Evolutionary conservation across 2,797 vertebrate genomes (phyloP).

Genomic region (Muscicapa comitata): DNA sequence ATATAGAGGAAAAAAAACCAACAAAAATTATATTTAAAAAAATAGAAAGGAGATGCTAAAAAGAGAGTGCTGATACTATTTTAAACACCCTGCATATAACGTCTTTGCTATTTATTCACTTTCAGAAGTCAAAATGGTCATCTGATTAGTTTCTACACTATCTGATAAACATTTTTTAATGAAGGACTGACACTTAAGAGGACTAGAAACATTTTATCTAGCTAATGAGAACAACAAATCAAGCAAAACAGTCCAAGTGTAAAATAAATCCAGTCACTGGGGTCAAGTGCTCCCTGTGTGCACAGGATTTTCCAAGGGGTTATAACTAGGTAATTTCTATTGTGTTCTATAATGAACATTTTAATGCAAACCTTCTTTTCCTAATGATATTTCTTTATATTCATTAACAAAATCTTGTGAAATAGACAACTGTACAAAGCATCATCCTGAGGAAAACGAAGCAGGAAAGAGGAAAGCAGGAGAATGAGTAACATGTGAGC

Average conservation of each 20-base stretch:
- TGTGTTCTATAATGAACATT: not conserved
- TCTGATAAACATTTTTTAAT: not conserved
- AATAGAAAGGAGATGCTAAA: accelerated
- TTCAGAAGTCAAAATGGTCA: not conserved
- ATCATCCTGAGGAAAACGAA: not conserved
- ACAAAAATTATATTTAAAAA: accelerated
- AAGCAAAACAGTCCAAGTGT: not conserved
- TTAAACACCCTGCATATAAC: not conserved
- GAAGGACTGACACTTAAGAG: not conserved
- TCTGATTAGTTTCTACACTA: not conserved
- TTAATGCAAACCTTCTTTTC: not conserved
- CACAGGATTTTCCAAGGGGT: not conserved
- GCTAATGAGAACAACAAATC: not conserved
- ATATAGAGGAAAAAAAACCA: not conserved
- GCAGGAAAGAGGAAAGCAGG: not conserved
- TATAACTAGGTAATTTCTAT: not conserved
- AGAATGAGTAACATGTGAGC: slow-evolving; percentile 31
- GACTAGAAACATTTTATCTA: not conserved
- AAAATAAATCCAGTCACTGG: not conserved
- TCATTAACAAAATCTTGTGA: not conserved
- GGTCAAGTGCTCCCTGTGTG: not conserved
- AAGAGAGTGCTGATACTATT: not conserved
- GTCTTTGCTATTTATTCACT: not conserved
- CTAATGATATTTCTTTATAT: not conserved
- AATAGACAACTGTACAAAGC: not conserved